Evolutionary conservation across 2,113 vertebrate genomes (phyloP).

Genomic region (Nyctereutes procyonoides): DNA sequence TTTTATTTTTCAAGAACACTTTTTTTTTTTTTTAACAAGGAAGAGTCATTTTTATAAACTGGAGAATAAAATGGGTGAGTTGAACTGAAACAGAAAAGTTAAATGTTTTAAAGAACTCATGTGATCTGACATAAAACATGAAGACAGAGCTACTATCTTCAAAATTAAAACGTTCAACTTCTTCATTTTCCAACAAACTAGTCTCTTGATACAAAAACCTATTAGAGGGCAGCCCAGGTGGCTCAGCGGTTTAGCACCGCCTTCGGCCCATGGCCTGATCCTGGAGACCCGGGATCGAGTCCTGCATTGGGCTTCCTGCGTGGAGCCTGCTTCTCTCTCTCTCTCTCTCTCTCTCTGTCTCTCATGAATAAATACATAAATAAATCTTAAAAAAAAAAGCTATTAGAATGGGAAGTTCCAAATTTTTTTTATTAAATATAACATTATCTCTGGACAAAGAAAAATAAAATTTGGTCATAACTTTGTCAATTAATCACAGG

Average conservation of each 20-base stretch:
- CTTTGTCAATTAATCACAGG: not conserved
- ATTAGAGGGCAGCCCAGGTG: too few relatives aligned
- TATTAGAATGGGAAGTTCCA: not conserved
- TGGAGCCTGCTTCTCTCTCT: too few relatives aligned
- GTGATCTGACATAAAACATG: not conserved
- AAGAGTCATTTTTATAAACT: slow-evolving; percentile 20
- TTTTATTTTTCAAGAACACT: slow-evolving; percentile 6
- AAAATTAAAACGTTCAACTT: not conserved
- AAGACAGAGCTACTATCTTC: not conserved
- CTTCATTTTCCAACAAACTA: slow-evolving; percentile 10
- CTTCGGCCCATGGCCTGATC: too few relatives aligned
- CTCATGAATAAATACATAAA: too few relatives aligned
- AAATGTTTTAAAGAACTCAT: not conserved
- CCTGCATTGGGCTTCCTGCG: too few relatives aligned
- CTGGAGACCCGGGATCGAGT: too few relatives aligned
- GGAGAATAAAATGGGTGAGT: not conserved
- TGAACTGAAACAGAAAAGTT: not conserved
- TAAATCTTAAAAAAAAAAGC: too few relatives aligned
- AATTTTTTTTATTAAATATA: not conserved
- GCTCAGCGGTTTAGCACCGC: too few relatives aligned
- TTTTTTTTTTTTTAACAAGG: not conserved
- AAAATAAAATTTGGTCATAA: not conserved
- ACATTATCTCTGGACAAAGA: not conserved
- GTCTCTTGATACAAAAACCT: not conserved
- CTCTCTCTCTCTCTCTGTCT: too few relatives aligned